Evolutionary conservation across 30 jellyfish, hydroid and myxozoan genomes (phyloP), one percentile per base, ranked within the genome.

Genomic region (Rhopilema esculentum): DNA sequence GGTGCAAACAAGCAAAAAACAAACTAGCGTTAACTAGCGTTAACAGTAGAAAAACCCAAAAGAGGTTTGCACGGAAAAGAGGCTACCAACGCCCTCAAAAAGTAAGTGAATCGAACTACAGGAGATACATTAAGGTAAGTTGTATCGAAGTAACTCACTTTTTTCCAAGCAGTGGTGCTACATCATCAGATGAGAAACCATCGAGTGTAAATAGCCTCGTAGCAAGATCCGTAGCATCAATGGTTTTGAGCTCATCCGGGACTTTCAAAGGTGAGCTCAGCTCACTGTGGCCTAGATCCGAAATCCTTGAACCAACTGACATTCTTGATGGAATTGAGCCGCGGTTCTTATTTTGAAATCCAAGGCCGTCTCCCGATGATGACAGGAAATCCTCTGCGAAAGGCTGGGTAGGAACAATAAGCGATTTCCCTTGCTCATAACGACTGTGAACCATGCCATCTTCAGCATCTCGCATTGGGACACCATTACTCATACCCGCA

Each of bases 141-240:
- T n/a, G n/a, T n/a, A n/a, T n/a, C n/a, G n/a, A n/a, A n/a, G n/a
- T n/a, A n/a, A 83, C 99, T 95, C 53, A 95, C 99, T 95, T 95
- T 66, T 95, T 95, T 16, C 99, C 99, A 12, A 95, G 82, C 52
- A 95, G 51, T 22, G 99, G 99, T 32, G 99, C 99, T 32, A 95
- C 89, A 18, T 95, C 99, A 22, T 75, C 85, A 40, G 89, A 85
- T 25, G 96, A 73, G 84, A 91, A 90, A 21, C 97, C 99, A 63
- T 95, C 96, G 19, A 90, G 79, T 22, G 98, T 95, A 76, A 76
- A 95, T 75, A 95, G 57, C 24, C 89, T 78, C 15, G 98, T 85
- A 0, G 99, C 99, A 7, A 95, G 77, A 77, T 95, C 99, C 7
- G 97, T 88, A 20, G 99, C 97, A 50, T 88, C 87, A 48, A 88